Percentiles rank a stretch among this genome's conserved stretches.
These are phyloP conservation scores for Tapera naevia DNA, from an alignment of 2,797 vertebrate species.

Conservation along the genomic window DNA sequence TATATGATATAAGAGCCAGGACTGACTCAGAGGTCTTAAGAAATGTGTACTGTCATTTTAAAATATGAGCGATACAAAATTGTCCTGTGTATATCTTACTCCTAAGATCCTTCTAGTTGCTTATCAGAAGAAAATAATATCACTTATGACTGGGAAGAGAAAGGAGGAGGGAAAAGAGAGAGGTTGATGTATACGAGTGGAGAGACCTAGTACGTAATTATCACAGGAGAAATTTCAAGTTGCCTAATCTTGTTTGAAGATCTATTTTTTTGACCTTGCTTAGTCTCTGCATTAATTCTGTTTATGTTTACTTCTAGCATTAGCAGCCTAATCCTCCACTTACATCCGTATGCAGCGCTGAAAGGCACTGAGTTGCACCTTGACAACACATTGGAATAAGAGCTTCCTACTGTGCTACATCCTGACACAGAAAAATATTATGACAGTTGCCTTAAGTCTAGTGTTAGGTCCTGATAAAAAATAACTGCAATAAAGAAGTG, in stretches of 20 bases:
- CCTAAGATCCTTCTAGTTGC: background rate
- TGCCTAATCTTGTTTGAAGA: background rate
- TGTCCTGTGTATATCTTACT: background rate
- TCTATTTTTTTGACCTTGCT: slow-evolving; percentile 33
- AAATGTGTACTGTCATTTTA: background rate
- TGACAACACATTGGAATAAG: background rate
- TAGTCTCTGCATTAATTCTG: slow-evolving; percentile 2
- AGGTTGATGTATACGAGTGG: background rate
- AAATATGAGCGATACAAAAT: background rate
- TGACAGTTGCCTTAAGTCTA: background rate
- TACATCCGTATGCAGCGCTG: background rate
- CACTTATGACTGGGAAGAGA: background rate
- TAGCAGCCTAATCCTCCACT: background rate
- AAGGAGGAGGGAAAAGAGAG: background rate
- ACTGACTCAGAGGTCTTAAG: background rate
- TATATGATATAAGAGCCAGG: background rate
- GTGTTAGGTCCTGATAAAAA: background rate
- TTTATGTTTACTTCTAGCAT: slow-evolving; percentile 21
- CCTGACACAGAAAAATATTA: background rate
- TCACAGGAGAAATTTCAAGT: background rate
- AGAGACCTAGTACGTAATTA: background rate
- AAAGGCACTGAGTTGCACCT: background rate
- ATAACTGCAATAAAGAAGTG: background rate
- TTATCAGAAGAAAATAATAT: background rate
- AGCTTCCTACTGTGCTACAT: background rate